Evolutionary conservation across 2,113 vertebrate species (phyloP).

Genomic region (Cyanistes caeruleus): DNA sequence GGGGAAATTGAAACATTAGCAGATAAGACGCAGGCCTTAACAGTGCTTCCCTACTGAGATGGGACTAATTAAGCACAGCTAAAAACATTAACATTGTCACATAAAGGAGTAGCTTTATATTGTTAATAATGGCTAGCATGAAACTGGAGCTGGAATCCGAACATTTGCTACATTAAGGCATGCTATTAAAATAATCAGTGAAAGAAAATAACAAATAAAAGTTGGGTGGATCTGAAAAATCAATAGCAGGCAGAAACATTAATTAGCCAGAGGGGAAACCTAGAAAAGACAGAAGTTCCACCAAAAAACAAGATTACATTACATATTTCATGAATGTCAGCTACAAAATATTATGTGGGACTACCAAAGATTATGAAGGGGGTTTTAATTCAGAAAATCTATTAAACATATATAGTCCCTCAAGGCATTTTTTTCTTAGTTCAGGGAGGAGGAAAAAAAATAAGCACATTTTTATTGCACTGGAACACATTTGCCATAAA

Average conservation of each 20-base stretch:
- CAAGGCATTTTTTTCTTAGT: constrained; percentile 52
- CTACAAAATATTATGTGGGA: not conserved
- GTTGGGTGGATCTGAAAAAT: not conserved
- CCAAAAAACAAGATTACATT: not conserved
- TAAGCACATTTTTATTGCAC: constrained; percentile 59
- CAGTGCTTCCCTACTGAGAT: not conserved
- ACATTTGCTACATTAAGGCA: not conserved
- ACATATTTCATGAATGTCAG: not conserved
- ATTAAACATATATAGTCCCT: constrained; percentile 23
- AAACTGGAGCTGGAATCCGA: not conserved
- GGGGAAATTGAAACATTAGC: not conserved
- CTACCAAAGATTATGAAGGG: constrained; percentile 33
- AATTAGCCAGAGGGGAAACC: not conserved
- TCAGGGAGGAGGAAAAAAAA: constrained; percentile 47
- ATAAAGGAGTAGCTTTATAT: not conserved
- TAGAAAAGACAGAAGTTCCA: not conserved
- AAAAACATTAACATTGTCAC: not conserved
- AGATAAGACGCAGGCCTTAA: not conserved
- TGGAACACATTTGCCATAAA: constrained; percentile 60
- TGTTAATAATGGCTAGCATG: not conserved
- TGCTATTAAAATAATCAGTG: not conserved
- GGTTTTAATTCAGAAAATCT: constrained; percentile 45
- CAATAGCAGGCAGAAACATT: not conserved
- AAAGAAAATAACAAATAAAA: constrained; percentile 16
- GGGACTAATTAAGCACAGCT: not conserved